Conservation (phyloP, 2,797 vertebrate genomes). For the Picus viridis region DNA sequence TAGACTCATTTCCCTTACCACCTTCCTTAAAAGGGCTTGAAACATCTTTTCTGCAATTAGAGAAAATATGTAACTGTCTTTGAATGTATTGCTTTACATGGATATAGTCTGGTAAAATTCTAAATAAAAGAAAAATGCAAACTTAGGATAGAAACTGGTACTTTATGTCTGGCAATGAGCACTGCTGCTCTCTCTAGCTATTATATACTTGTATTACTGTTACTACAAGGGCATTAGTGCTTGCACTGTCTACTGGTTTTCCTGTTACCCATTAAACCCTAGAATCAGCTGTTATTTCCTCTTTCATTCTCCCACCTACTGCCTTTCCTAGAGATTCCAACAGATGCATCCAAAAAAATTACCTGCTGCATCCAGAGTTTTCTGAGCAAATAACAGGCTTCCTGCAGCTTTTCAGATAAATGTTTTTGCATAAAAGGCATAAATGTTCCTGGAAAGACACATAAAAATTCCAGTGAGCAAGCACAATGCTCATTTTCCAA, state of each 20-base stretch:
- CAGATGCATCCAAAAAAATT: background rate
- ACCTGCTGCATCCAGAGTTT: background rate
- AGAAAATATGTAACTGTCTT: background rate
- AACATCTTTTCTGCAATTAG: background rate
- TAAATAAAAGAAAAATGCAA: background rate
- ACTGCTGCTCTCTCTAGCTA: background rate
- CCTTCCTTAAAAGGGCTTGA: background rate
- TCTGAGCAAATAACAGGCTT: conserved; percentile 1
- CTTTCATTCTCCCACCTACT: background rate
- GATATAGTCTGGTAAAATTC: background rate
- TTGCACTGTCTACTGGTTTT: background rate
- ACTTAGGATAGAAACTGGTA: background rate
- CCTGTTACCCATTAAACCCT: background rate
- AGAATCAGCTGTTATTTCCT: background rate
- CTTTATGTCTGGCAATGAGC: background rate
- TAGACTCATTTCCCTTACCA: background rate
- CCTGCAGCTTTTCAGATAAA: conserved; percentile 15
- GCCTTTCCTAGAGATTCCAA: background rate
- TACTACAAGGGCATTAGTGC: background rate
- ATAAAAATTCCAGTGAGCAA: background rate
- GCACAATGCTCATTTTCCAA: conserved; percentile 7
- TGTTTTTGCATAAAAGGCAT: background rate
- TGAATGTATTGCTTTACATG: background rate
- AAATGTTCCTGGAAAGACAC: conserved; percentile 16
- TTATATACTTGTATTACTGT: background rate